Evolutionary conservation across 2,113 vertebrate species (phyloP).

Genomic region (Delphinus delphis): DNA sequence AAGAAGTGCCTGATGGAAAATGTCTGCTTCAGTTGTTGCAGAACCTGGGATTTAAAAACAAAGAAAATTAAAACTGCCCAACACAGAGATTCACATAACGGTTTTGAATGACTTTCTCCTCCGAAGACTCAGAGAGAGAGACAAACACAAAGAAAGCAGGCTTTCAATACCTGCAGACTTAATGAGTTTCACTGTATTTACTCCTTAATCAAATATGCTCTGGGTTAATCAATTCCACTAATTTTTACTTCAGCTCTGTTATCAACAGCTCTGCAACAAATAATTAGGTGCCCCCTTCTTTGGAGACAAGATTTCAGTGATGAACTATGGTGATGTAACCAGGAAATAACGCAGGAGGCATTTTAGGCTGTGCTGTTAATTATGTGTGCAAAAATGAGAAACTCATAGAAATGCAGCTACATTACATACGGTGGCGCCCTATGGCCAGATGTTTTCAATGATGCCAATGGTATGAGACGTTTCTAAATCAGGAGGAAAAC

Average conservation of each 20-base stretch:
- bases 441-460: background rate
- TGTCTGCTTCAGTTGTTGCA: constrained; percentile 91
- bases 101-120: background rate
- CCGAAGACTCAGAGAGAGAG: background rate
- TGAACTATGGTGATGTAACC: background rate
- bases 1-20: constrained; percentile 93
- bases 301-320: background rate
- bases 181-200: background rate
- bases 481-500: constrained; percentile 30
- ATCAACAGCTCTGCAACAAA: background rate
- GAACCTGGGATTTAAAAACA: constrained; percentile 79
- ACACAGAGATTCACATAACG: background rate
- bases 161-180: background rate
- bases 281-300: background rate
- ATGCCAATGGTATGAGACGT: background rate
- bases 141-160: background rate
- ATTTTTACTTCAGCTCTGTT: background rate
- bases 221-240: background rate
- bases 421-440: background rate
- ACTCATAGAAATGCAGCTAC: background rate
- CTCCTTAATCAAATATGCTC: background rate
- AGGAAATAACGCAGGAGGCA: background rate
- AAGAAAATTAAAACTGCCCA: background rate
- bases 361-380: background rate
- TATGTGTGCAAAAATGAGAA: constrained; percentile 26